Evolutionary conservation across 2,797 vertebrate species (phyloP), one percentile per base, ranked within the genome.

Genomic region (Yasuhikotakia modesta): DNA sequence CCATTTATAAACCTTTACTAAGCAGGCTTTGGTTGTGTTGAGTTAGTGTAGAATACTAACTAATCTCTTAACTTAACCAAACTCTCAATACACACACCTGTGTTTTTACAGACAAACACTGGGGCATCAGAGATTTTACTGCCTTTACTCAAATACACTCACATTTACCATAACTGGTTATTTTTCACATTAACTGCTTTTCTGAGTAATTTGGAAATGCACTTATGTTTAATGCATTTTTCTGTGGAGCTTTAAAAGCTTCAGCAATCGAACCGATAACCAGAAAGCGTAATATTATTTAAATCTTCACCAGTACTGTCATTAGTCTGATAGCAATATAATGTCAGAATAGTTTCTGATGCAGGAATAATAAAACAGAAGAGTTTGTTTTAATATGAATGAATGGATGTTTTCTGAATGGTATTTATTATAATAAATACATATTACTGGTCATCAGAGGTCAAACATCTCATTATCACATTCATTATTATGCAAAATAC

Each of bases 31-130:
- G 27, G 43, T 50, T 1, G 14, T 27, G 17, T 24, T 27, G 12
- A 50, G 65, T 77, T 5, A 24, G 8, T 61, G 35, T 3, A 50
- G 43, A 30, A 50, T 1, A 13, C n/a, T 76, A 32, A 43, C 43
- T 61, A 76, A 76, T 24, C 53, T 48, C 43, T 48, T 13, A 76
- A 68, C 63, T 45, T 43, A 0, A 57, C 22, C 24, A 35, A 35
- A 67, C 32, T 2, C 21, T 21, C n/a, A 14, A 30, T 58, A 60
- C 57, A 66, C 73, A 75, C 3, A 2, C 1, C 3, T 21, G 10
- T 27, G n/a, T n/a, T n/a, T n/a, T n/a, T n/a, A n/a, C 14, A 53
- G 35, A n/a, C 27, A 50, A 24, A 64, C 58, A n/a, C n/a, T n/a
- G n/a, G n/a, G n/a, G n/a, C n/a, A n/a, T n/a, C n/a, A 52, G 19